A percentile compares a stretch with the other conserved stretches of the same genome.
These are phyloP conservation scores for Balearica regulorum DNA, from an alignment of 2,797 vertebrate species.

Conservation along the genomic window DNA sequence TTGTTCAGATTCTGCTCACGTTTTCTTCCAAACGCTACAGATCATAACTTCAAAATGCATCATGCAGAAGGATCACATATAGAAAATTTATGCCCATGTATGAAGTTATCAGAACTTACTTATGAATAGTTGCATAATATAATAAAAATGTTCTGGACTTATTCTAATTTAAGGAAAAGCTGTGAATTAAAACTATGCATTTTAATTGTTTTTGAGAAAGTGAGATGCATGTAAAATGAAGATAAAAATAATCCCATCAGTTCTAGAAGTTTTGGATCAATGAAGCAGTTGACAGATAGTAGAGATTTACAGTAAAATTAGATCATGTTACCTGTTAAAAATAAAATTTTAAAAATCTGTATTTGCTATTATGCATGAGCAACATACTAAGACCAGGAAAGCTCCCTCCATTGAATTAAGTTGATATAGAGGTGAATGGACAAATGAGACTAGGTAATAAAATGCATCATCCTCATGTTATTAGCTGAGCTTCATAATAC, in stretches of 20 bases:
- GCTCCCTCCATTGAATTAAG: neutral
- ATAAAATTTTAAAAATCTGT: neutral
- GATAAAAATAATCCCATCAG: neutral
- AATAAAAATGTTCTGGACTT: neutral
- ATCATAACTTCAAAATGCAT: neutral
- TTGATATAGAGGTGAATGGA: neutral
- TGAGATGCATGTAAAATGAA: neutral
- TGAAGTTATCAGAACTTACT: neutral
- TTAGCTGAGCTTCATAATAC: neutral
- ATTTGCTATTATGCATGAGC: neutral
- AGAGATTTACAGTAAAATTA: neutral
- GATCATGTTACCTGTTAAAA: neutral
- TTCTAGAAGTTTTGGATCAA: neutral
- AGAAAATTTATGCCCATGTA: neutral
- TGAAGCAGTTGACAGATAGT: neutral
- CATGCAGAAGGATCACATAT: neutral
- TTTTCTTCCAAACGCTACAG: neutral
- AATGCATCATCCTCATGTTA: neutral
- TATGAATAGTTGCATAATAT: neutral
- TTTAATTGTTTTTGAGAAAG: neutral
- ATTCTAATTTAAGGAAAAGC: neutral
- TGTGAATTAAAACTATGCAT: neutral
- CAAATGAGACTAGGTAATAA: neutral
- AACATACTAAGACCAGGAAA: neutral
- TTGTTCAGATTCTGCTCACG: neutral